These are phyloP conservation scores for Calephelis nemesis DNA, from an alignment of 1,140 invertebrate species.

Conservation along the genomic window DNA sequence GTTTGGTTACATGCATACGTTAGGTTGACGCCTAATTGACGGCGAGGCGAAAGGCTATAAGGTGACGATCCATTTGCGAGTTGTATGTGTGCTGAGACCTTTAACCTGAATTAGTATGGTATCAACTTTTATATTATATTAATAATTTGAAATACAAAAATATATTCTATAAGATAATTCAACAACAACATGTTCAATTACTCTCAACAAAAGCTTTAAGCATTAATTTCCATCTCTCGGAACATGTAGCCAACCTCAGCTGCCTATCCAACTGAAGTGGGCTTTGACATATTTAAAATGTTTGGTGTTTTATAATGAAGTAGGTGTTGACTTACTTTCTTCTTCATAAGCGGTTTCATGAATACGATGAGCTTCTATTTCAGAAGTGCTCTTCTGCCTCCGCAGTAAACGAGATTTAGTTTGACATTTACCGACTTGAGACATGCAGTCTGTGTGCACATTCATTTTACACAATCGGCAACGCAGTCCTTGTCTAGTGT, in stretches of 20 bases:
- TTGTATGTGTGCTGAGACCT: no score
- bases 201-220: neutral
- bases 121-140: no score
- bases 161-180: neutral
- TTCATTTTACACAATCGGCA: slow-evolving; percentile 95
- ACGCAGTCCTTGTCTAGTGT: slow-evolving; percentile 94
- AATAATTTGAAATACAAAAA: no score
- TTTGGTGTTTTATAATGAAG: slow-evolving; percentile 8
- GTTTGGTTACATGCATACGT: no score
- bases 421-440: slow-evolving; percentile 88
- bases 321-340: slow-evolving; percentile 83
- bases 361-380: slow-evolving; percentile 83
- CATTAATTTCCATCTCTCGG: slow-evolving; percentile 3
- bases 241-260: neutral
- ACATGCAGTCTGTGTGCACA: slow-evolving; percentile 93
- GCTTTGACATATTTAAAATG: slow-evolving; percentile 12
- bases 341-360: slow-evolving; percentile 82
- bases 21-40: no score
- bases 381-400: slow-evolving; percentile 91
- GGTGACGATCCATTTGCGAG: no score
- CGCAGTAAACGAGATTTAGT: slow-evolving; percentile 90
- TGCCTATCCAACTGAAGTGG: neutral
- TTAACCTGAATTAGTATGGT: no score
- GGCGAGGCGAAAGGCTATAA: no score
- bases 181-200: neutral